These are phyloP conservation scores for Buceros bicornis DNA, from an alignment of 2,797 vertebrate genomes.

Conservation along the genomic window DNA sequence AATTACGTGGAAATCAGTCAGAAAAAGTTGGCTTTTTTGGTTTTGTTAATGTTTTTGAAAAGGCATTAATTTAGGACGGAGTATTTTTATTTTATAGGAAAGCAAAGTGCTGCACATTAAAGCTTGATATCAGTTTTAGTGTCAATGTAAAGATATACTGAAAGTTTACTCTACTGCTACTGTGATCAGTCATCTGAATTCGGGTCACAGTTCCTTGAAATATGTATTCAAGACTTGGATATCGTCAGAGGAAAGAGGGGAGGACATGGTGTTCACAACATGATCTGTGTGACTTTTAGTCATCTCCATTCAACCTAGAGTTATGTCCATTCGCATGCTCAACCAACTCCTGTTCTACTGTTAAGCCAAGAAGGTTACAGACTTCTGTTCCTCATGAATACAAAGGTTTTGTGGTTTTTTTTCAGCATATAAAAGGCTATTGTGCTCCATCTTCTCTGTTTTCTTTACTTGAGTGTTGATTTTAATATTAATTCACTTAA, in stretches of 20 bases:
- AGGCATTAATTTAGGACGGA: conserved; percentile 12
- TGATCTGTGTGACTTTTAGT: neutral
- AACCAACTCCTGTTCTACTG: neutral
- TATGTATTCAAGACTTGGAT: conserved; percentile 5
- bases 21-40: neutral
- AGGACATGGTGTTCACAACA: neutral
- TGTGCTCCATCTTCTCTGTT: neutral
- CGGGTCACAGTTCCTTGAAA: conserved; percentile 20
- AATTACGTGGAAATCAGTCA: conserved; percentile 10
- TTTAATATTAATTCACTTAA: neutral
- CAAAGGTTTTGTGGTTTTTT: neutral
- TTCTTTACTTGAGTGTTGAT: neutral
- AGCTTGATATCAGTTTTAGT: conserved; percentile 25
- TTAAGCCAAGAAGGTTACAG: neutral
- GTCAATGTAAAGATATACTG: conserved; percentile 27
- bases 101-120: conserved; percentile 39
- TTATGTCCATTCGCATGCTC: neutral
- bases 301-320: neutral
- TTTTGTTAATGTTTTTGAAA: conserved; percentile 38
- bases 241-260: neutral
- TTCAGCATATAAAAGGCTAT: neutral
- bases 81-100: conserved; percentile 37
- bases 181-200: conserved; percentile 34
- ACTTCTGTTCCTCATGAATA: neutral
- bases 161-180: conserved; percentile 14